Conservation (phyloP, 2,797 vertebrate genomes). For the Peromyscus melanophrys region DNA sequence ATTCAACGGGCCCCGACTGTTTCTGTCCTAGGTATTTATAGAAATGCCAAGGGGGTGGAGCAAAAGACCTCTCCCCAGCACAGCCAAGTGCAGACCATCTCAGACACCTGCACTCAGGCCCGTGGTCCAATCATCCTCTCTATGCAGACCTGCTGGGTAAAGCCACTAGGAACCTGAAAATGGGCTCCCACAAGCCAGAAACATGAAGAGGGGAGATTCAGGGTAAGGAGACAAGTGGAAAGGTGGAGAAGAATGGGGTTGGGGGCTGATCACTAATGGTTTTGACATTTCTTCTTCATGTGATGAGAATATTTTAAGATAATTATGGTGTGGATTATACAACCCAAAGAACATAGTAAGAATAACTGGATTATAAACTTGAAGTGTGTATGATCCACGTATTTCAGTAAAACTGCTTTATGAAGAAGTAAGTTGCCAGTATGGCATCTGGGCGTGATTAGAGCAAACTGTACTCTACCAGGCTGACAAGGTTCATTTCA, state of each 20-base stretch:
- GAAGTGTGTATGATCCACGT: neutral
- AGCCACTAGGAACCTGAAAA: too few species aligned
- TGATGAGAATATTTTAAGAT: neutral
- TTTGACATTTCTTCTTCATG: neutral
- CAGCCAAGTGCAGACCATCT: too few species aligned
- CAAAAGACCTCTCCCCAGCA: too few species aligned
- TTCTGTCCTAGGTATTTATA: too few species aligned
- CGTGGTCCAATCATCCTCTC: too few species aligned
- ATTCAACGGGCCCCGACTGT: too few species aligned
- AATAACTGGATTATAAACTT: neutral
- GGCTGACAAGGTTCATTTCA: neutral
- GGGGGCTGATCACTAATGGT: neutral
- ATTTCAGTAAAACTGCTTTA: neutral
- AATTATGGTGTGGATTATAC: neutral
- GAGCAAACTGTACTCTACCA: neutral
- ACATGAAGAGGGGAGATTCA: neutral
- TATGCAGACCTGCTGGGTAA: too few species aligned
- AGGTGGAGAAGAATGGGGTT: neutral
- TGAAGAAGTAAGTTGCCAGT: neutral
- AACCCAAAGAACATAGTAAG: neutral
- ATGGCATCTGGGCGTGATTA: neutral
- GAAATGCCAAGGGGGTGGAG: too few species aligned
- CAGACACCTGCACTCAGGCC: too few species aligned
- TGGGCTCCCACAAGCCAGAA: too few species aligned
- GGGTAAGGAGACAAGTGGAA: too few species aligned